phyloP scores from a whole-genome alignment of 2,888 invertebrate species.

The Mythimna albipuncta region DNA sequence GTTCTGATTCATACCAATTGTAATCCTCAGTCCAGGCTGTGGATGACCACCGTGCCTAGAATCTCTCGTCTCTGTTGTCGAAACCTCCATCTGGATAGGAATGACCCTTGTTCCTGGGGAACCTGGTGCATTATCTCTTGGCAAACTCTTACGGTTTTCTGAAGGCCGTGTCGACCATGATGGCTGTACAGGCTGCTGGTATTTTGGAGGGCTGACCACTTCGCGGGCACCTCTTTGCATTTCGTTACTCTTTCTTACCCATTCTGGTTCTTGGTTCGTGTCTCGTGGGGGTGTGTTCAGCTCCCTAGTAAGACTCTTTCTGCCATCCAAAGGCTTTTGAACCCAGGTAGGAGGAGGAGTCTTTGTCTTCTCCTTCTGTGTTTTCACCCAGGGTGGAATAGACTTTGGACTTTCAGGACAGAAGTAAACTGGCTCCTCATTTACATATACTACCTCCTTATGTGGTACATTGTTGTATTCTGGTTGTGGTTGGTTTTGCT shows the following conservation, averaged over 20 bases:
- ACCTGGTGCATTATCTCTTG: conserved; percentile 77
- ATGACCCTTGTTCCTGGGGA: conserved; percentile 89
- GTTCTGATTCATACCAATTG: conserved; percentile 85
- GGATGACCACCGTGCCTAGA: conserved; percentile 75
- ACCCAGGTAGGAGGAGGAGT: conserved; percentile 88
- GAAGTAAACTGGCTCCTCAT: conserved; percentile 85
- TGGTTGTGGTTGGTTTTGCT: conserved; percentile 75
- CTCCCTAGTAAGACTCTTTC: conserved; percentile 82
- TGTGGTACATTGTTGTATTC: conserved; percentile 80
- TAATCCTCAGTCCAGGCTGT: conserved; percentile 86
- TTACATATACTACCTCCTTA: conserved; percentile 86
- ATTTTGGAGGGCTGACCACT: conserved; percentile 85
- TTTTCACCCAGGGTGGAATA: conserved; percentile 86
- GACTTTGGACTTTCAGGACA: conserved; percentile 87
- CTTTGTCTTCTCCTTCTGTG: conserved; percentile 88
- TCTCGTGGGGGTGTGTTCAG: conserved; percentile 85
- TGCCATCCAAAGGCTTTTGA: conserved; percentile 83
- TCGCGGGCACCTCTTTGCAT: conserved; percentile 83
- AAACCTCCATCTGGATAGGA: conserved; percentile 92
- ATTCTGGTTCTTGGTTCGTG: conserved; percentile 83
- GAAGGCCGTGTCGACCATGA: conserved; percentile 87
- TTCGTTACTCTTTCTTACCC: conserved; percentile 86
- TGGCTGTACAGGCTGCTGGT: conserved; percentile 83
- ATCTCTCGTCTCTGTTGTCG: conserved; percentile 80
- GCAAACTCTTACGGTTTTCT: conserved; percentile 86